Conservation (phyloP, 2,113 vertebrate genomes). For the Tragelaphus scriptus region DNA sequence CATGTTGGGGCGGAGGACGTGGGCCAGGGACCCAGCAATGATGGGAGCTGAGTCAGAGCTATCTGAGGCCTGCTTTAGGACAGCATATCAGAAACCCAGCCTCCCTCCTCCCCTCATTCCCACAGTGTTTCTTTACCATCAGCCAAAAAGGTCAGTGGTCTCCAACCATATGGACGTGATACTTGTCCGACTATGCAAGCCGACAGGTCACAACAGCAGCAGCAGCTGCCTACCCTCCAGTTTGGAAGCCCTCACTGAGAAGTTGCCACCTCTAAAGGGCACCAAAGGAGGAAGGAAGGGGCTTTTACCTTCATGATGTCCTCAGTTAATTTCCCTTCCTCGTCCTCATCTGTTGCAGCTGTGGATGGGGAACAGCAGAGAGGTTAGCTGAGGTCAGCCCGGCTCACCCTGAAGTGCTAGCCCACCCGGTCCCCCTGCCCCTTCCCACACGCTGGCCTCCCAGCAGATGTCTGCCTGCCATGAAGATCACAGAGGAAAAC, state of each 20-base stretch:
- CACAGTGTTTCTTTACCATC: background rate
- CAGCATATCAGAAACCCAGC: background rate
- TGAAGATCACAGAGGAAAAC: constrained; percentile 6
- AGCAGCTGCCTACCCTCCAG: background rate
- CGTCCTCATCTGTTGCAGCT: constrained; percentile 69
- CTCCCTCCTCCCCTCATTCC: background rate
- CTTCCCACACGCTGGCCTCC: background rate
- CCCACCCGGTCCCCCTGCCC: too few relatives aligned
- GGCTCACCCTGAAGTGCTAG: background rate
- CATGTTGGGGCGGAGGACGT: background rate
- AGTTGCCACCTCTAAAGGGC: background rate
- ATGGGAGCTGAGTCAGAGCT: constrained; percentile 29
- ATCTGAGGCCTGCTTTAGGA: background rate
- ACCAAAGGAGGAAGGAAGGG: background rate
- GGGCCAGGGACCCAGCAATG: background rate
- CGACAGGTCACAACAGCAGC: background rate
- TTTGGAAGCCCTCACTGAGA: background rate
- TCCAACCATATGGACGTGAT: background rate
- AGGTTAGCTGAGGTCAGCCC: background rate
- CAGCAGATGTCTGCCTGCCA: background rate
- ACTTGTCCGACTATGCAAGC: background rate
- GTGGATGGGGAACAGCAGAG: background rate
- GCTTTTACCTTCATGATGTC: constrained; percentile 72
- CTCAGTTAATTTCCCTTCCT: constrained; percentile 68
- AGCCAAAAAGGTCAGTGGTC: background rate